Base-by-base conservation (phyloP, 1,140 invertebrate species). In the Meloidogyne floridensis region DNA sequence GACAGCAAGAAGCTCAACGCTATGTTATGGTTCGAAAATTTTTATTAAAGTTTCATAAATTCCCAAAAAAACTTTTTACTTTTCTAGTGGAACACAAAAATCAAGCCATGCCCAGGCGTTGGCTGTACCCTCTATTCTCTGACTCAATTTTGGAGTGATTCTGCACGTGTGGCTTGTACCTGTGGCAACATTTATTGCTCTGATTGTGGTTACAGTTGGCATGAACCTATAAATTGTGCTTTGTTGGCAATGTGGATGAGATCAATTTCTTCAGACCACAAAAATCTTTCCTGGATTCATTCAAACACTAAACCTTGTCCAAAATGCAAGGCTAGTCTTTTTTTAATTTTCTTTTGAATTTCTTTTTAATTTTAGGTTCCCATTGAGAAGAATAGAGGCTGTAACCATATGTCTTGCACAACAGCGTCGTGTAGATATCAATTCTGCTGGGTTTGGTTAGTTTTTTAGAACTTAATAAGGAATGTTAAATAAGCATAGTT, bases 341-440 rank as follows among this genome's bases (percentile, higher is more conserved):
- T 72, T 72, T 81, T 9, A 32, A n/a, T 32, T 32, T 18, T 10
- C 8, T 42, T 65, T 32, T 11, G 3, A 18, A 1, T 2, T 15
- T 47, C 1, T 59, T 71, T 3, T 42, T 59, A 43, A 15, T 87
- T 86, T 80, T 95, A 98, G 92, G 97, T 98, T 84, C 98, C 96
- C 92, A 99, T 99, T 91, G 97, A 99, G 91, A 99, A 99, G 91
- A 98, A 98, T 93, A 97, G 96, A 75, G 97, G 96, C 0, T 98
- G 96, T 91, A 98, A 98, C 92, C 97, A 99, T 90, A 98, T 99
- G 96, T 94, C 98, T 91, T 99, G 97, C 92, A 96, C 95, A 85
- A 95, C 95, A 88, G 98, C 97, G 90, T 96, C 96, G 90, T 94
- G 96, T 92, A 97, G 96, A 91, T 93, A 95, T 18, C 96, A 98